Conservation (phyloP, 2,797 vertebrate genomes). For the Gorsachius magnificus region DNA sequence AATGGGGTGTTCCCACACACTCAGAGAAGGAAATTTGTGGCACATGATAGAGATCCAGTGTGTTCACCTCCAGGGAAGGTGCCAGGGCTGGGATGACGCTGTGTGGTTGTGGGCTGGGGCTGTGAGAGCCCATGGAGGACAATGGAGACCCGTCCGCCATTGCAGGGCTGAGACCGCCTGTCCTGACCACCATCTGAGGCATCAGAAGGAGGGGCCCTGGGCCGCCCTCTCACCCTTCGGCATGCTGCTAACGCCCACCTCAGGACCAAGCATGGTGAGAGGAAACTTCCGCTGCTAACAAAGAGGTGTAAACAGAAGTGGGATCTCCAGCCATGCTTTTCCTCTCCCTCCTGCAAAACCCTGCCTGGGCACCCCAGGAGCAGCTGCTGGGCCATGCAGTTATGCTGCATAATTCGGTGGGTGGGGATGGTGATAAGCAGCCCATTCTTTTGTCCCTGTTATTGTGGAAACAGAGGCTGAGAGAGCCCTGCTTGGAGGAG, state of each 20-base stretch:
- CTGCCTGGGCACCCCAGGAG: background rate
- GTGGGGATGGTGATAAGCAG: background rate
- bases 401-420: background rate
- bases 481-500: background rate
- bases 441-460: constrained; percentile 3
- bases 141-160: background rate
- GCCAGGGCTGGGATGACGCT: background rate
- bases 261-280: fast-evolving
- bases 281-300: background rate
- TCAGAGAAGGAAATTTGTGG: background rate
- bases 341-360: background rate
- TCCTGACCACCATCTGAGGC: background rate
- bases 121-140: background rate
- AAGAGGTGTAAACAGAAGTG: background rate
- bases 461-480: constrained; percentile 40
- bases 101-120: background rate
- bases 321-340: background rate
- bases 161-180: fast-evolving
- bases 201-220: background rate
- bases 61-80: background rate
- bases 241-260: background rate
- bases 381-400: background rate
- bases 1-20: background rate
- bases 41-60: background rate
- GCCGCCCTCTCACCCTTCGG: background rate